A percentile compares a stretch with the other conserved stretches of the same genome.
Conservation (phyloP, 2,797 vertebrate genomes). For the Hipposideros larvatus region DNA sequence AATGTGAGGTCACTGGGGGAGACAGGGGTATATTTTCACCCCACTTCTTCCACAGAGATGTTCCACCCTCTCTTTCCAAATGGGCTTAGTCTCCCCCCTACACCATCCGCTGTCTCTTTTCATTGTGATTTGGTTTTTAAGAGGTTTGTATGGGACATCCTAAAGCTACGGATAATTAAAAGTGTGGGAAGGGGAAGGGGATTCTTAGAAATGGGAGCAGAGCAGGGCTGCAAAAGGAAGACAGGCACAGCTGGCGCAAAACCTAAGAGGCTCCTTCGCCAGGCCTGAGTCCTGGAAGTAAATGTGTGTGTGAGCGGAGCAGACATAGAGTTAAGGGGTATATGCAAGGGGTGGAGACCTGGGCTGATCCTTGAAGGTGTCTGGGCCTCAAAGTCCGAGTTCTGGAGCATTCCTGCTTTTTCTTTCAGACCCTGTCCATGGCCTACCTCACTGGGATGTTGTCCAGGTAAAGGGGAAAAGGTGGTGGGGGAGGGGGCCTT, state of each 20-base stretch:
- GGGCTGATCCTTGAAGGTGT: neutral
- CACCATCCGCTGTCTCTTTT: neutral
- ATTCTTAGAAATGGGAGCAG: neutral
- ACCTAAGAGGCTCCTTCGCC: neutral
- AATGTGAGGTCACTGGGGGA: neutral
- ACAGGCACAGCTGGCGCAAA: neutral
- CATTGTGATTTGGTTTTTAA: neutral
- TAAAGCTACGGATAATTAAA: neutral
- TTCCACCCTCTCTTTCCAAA: neutral
- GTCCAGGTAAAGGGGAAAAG: constrained; percentile 91
- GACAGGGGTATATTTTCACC: neutral
- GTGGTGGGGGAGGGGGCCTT: neutral
- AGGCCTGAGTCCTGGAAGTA: neutral
- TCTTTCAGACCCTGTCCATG: constrained; percentile 96
- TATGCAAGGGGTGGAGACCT: neutral
- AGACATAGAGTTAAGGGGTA: neutral
- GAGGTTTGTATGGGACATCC: neutral
- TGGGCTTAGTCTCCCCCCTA: neutral
- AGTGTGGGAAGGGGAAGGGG: too few relatives aligned
- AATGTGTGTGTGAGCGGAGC: neutral
- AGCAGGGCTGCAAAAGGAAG: neutral
- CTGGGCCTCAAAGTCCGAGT: neutral
- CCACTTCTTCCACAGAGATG: neutral
- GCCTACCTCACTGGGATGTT: constrained; percentile 97
- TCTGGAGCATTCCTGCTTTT: constrained; percentile 19